Evolutionary conservation across 2,797 vertebrate species (phyloP).

Genomic region (Chelidonichthys spinosus): DNA sequence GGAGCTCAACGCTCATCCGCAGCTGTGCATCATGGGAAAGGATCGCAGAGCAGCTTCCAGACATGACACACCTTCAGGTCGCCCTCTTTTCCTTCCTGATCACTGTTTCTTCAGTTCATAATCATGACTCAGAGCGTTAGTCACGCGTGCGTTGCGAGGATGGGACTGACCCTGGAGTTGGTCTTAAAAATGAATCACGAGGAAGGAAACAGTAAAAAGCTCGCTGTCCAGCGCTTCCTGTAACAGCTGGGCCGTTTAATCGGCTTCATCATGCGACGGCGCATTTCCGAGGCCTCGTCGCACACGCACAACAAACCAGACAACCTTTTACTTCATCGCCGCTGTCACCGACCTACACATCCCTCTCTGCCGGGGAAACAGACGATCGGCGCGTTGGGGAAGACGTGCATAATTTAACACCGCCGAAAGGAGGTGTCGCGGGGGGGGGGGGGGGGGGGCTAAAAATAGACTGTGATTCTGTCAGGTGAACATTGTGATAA

Average conservation of each 20-base stretch:
- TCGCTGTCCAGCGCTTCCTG: conserved; percentile 33
- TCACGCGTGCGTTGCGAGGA: conserved; percentile 44
- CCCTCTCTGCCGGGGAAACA: conserved; percentile 59
- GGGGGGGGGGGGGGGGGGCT: conserved; percentile 52
- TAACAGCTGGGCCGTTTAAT: conserved; percentile 9
- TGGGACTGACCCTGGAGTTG: conserved; percentile 36
- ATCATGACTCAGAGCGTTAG: conserved; percentile 59
- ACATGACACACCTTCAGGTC: conserved; percentile 59
- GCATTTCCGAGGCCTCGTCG: not conserved
- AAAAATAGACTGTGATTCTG: conserved; percentile 82
- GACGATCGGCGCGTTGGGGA: conserved; percentile 51
- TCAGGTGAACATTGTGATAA: conserved; percentile 82
- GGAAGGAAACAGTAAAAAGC: conserved; percentile 35
- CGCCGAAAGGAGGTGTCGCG: conserved; percentile 60
- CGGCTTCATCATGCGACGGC: conserved; percentile 20
- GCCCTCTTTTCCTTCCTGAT: conserved; percentile 33
- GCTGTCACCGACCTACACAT: conserved; percentile 25
- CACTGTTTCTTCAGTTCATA: conserved; percentile 38
- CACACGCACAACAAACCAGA: conserved; percentile 18
- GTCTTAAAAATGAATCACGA: conserved; percentile 53
- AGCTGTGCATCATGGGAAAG: conserved; percentile 37
- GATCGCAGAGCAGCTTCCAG: conserved; percentile 51
- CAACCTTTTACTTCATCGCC: conserved; percentile 38
- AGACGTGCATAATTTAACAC: conserved; percentile 81
- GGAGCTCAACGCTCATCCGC: conserved; percentile 33